Evolutionary conservation across 2,113 vertebrate genomes (phyloP).

Genomic region (Notothenia rossii): DNA sequence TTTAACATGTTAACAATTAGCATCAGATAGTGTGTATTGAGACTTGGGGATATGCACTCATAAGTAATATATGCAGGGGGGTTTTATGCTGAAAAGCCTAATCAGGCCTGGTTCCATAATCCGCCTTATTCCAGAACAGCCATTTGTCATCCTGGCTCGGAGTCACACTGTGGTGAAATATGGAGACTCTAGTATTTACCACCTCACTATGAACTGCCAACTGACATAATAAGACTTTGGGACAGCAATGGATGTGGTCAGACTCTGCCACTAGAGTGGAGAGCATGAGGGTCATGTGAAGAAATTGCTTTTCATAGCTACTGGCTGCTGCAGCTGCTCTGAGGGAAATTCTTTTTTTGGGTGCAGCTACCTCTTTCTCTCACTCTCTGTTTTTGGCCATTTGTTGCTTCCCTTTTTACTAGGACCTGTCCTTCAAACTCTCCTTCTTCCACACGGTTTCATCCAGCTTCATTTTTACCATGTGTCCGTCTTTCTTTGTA

Average conservation of each 20-base stretch:
- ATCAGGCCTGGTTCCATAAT: conserved; percentile 27
- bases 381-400: background rate
- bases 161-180: conserved; percentile 57
- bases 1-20: background rate
- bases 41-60: background rate
- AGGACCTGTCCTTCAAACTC: background rate
- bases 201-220: conserved; percentile 48
- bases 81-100: conserved; percentile 15
- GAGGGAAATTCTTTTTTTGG: conserved; percentile 8
- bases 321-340: conserved; percentile 28
- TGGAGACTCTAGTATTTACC: conserved; percentile 59
- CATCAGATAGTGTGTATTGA: conserved; percentile 3
- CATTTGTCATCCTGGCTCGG: conserved; percentile 27
- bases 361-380: conserved; percentile 16
- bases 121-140: conserved; percentile 32
- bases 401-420: background rate
- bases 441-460: conserved; percentile 9
- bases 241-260: conserved; percentile 60
- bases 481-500: conserved; percentile 5
- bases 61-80: background rate
- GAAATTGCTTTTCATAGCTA: conserved; percentile 42
- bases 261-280: conserved; percentile 55
- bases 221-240: conserved; percentile 64
- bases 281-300: conserved; percentile 53
- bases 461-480: background rate